Evolutionary conservation across 2,797 vertebrate species (phyloP).

Genomic region (Danio aesculapii): DNA sequence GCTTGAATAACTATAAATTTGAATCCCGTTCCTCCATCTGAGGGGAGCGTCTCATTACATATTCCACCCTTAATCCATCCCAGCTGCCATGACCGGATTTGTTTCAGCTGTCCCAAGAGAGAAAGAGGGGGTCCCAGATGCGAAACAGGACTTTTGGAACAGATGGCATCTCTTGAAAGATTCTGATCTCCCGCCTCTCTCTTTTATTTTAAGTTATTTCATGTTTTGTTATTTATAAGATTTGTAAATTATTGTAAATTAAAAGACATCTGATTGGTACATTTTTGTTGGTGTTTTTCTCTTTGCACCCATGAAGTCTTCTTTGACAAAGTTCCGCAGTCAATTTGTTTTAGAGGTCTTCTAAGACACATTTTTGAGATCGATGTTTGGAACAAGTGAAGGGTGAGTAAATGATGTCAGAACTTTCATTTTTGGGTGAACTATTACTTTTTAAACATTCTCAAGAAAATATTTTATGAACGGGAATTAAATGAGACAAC

Average conservation of each 20-base stretch:
- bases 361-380: neutral
- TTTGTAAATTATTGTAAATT: conserved; percentile 48
- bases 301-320: neutral
- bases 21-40: conserved; percentile 61
- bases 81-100: conserved; percentile 77
- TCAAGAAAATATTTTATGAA: neutral
- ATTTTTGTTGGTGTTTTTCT: conserved; percentile 4
- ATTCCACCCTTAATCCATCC: conserved; percentile 72
- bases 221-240: conserved; percentile 60
- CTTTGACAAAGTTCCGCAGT: neutral
- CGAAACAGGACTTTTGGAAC: conserved; percentile 56
- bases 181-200: conserved; percentile 10
- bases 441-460: neutral
- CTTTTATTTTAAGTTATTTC: conserved; percentile 61
- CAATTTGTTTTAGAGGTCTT: no score
- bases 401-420: no score
- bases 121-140: conserved; percentile 48
- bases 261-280: conserved; percentile 18
- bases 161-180: conserved; percentile 75
- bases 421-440: no score
- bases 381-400: neutral
- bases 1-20: conserved; percentile 43
- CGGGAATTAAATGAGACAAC: no score
- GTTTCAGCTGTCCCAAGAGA: conserved; percentile 73
- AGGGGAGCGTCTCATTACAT: conserved; percentile 67